These are phyloP conservation scores for Neocrepidodera transversa DNA, from an alignment of 2,888 invertebrate genomes.

Conservation along the genomic window DNA sequence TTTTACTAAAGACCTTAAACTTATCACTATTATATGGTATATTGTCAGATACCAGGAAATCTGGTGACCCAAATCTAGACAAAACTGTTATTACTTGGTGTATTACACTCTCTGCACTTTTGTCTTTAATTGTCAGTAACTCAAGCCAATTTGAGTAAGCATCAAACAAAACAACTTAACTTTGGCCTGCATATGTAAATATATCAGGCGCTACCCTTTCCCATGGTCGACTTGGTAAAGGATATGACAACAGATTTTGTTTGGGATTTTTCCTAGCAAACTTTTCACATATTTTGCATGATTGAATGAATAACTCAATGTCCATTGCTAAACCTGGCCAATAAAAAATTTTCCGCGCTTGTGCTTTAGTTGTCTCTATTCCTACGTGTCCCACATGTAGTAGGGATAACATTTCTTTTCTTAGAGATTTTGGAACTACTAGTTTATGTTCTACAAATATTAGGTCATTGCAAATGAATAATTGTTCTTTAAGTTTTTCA, in stretches of 20 bases:
- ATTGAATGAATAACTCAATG: neutral
- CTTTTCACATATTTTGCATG: neutral
- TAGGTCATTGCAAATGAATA: conserved; percentile 2
- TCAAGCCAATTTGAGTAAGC: conserved; percentile 44
- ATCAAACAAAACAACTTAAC: conserved; percentile 42
- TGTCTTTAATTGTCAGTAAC: conserved; percentile 22
- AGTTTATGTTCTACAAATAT: neutral
- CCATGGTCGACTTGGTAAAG: neutral
- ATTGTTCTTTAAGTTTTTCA: neutral
- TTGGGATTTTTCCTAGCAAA: neutral
- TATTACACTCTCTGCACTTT: conserved; percentile 22
- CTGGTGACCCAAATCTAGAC: conserved; percentile 28
- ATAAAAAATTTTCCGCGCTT: conserved; percentile 3
- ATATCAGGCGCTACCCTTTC: conserved; percentile 18
- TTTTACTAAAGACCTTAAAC: conserved; percentile 29
- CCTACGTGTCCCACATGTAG: conserved; percentile 11
- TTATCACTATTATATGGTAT: conserved; percentile 33
- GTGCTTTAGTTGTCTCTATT: conserved; percentile 2
- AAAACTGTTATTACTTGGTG: conserved; percentile 2
- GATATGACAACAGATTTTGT: neutral
- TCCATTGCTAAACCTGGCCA: neutral
- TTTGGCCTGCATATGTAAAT: conserved; percentile 16
- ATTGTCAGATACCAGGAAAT: conserved; percentile 30
- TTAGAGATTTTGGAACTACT: neutral
- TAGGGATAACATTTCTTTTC: neutral